Evolutionary conservation across 1,140 invertebrate genomes (phyloP).

Genomic region (Drosophila kohkoa): DNA sequence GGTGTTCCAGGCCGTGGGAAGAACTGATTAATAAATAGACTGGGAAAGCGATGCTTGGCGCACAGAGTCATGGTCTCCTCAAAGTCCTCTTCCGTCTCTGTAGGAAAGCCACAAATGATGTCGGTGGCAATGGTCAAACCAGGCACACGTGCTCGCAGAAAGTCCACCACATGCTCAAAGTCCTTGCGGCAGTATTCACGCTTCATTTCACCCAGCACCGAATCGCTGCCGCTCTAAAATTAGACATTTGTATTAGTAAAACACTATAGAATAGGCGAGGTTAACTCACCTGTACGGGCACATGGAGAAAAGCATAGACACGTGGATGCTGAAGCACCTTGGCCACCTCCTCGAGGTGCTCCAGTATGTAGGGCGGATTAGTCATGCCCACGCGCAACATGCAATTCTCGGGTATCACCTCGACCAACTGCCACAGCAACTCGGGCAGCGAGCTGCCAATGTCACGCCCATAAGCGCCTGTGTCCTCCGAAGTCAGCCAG

Average conservation of each 20-base stretch:
- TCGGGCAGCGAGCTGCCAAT: constrained; percentile 95
- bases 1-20: constrained; percentile 98
- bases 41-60: constrained; percentile 95
- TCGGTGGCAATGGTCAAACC: constrained; percentile 98
- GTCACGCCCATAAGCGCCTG: constrained; percentile 98
- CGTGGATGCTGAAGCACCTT: constrained; percentile 94
- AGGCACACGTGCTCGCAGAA: constrained; percentile 89
- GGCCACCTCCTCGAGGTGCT: constrained; percentile 96
- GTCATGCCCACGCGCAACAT: constrained; percentile 97
- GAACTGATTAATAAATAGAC: constrained; percentile 99
- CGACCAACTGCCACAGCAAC: constrained; percentile 93
- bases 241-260: no score
- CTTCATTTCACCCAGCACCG: constrained; percentile 97
- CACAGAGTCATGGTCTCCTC: constrained; percentile 94
- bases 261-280: no score
- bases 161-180: constrained; percentile 96
- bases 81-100: constrained; percentile 97
- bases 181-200: constrained; percentile 95
- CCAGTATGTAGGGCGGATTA: constrained; percentile 98
- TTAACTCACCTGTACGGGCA: constrained; percentile 92
- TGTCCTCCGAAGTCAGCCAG: constrained; percentile 99
- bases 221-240: constrained; percentile 93
- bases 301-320: constrained; percentile 98
- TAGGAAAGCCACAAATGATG: constrained; percentile 99
- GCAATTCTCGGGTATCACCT: constrained; percentile 95